Percentiles rank a stretch among this genome's conserved stretches.
These are phyloP conservation scores for Gavia stellata DNA, from an alignment of 2,113 vertebrate genomes.

Conservation along the genomic window DNA sequence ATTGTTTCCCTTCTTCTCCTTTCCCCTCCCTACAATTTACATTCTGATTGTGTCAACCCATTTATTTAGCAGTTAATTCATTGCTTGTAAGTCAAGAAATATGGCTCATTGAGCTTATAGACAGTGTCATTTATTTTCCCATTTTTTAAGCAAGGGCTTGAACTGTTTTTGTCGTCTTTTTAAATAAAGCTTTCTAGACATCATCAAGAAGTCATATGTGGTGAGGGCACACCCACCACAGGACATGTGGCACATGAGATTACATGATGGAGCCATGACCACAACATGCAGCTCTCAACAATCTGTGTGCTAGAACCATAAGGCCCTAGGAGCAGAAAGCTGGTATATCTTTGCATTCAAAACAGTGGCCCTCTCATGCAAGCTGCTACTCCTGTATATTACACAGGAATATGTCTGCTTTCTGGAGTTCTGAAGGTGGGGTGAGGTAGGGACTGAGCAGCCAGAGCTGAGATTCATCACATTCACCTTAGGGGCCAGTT, in stretches of 20 bases:
- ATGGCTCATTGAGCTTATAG: constrained; percentile 21
- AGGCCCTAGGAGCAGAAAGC: not conserved
- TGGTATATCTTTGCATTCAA: not conserved
- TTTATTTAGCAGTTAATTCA: constrained; percentile 45
- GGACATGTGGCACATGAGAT: not conserved
- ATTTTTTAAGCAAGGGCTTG: not conserved
- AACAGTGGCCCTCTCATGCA: not conserved
- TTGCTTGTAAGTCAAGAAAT: constrained; percentile 12
- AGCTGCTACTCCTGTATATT: not conserved
- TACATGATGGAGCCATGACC: not conserved
- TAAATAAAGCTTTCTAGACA: not conserved
- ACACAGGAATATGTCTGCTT: not conserved
- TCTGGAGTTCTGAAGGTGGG: not conserved
- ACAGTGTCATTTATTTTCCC: not conserved
- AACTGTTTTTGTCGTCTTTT: not conserved
- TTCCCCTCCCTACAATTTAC: not conserved
- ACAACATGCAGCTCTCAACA: not conserved
- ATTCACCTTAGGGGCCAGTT: not conserved
- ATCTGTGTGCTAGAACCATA: not conserved
- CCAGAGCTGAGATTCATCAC: not conserved
- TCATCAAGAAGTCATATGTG: not conserved
- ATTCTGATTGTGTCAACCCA: not conserved
- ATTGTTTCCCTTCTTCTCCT: constrained; percentile 9
- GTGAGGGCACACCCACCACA: not conserved
- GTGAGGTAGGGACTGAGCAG: not conserved